Conservation (phyloP, 2,113 vertebrate species). For the Corythornis cristatus region DNA sequence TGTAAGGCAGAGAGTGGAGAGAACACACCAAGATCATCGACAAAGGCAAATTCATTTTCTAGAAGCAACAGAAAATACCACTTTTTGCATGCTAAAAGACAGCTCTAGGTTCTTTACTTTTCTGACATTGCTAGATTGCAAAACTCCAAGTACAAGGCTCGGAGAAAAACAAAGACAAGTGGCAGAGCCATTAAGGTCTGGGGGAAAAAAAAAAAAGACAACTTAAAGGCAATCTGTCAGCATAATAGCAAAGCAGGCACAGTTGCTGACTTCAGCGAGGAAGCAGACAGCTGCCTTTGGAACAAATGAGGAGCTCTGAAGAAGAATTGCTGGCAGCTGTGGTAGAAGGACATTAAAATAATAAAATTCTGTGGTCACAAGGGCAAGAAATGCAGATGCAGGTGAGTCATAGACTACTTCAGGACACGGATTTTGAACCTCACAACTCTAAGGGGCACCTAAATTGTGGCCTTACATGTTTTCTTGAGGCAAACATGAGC, state of each 20-base stretch:
- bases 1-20: not conserved
- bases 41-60: not conserved
- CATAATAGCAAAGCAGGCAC: not conserved
- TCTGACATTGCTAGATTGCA: not conserved
- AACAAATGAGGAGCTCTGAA: not conserved
- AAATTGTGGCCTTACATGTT: not conserved
- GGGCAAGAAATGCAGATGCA: not conserved
- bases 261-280: constrained; percentile 33
- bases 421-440: not conserved
- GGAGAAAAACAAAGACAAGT: not conserved
- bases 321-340: constrained; percentile 10
- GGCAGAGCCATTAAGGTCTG: not conserved
- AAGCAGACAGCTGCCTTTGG: not conserved
- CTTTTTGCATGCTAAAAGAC: not conserved
- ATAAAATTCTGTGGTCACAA: constrained; percentile 23
- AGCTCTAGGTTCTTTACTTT: not conserved
- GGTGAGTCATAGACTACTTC: not conserved
- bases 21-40: not conserved
- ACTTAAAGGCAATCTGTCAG: constrained; percentile 2
- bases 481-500: not conserved
- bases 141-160: not conserved
- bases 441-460: not conserved
- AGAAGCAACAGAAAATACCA: not conserved
- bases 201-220: not conserved
- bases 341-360: constrained; percentile 12